phyloP scores from a whole-genome alignment of 2,113 vertebrate species.

The Guaruba guarouba region DNA sequence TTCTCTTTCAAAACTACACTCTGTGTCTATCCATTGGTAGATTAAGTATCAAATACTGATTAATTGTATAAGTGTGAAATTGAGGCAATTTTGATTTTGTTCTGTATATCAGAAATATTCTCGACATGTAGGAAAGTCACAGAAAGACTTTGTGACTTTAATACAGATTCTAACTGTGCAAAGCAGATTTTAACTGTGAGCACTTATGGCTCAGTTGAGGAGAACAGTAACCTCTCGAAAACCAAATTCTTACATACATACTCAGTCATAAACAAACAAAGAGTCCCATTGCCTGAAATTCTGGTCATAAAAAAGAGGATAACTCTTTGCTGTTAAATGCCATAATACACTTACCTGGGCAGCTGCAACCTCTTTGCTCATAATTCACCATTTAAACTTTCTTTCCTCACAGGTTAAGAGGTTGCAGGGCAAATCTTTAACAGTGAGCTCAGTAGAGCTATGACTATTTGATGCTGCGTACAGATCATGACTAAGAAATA shows the following conservation, averaged over 20 bases:
- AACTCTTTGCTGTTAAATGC: neutral
- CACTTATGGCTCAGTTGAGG: neutral
- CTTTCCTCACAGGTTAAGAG: neutral
- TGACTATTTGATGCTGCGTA: neutral
- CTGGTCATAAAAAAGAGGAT: neutral
- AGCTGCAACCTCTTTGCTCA: neutral
- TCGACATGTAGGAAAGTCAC: neutral
- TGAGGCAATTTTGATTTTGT: neutral
- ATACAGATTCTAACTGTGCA: neutral
- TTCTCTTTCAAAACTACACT: neutral
- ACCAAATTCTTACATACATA: neutral
- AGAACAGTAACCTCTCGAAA: neutral
- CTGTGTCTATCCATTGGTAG: neutral
- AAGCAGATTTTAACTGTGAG: neutral
- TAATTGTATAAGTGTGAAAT: neutral
- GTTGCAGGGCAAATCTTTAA: neutral
- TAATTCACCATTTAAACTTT: neutral
- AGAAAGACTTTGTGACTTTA: neutral
- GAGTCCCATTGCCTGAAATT: neutral
- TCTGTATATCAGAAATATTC: neutral
- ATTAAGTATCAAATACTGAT: neutral
- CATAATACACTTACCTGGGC: neutral
- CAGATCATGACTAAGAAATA: neutral
- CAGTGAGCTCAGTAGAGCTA: accelerated
- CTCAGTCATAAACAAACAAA: neutral